A percentile compares a stretch with the other conserved stretches of the same genome.
Evolutionary conservation across 2,113 vertebrate genomes (phyloP).

Genomic region (Arizona elegans): DNA sequence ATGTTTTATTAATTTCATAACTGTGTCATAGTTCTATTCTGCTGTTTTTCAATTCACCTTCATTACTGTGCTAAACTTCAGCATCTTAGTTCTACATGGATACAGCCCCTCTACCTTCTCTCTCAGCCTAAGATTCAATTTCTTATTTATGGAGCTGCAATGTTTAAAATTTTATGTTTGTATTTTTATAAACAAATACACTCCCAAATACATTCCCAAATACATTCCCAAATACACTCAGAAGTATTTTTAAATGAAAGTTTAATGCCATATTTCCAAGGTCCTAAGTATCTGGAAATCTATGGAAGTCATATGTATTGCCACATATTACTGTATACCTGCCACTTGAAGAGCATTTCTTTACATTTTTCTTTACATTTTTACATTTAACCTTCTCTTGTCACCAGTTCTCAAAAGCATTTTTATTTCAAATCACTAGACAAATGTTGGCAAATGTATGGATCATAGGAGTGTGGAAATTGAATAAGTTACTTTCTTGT

Average conservation of each 20-base stretch:
- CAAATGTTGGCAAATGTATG: neutral
- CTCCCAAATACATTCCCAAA: neutral
- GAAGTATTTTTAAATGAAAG: neutral
- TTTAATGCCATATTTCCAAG: neutral
- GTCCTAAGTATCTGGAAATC: neutral
- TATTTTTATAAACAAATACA: neutral
- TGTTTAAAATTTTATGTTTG: neutral
- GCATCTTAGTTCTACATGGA: neutral
- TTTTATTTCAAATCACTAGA: neutral
- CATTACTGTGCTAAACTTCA: neutral
- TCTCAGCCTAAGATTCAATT: neutral
- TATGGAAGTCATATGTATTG: neutral
- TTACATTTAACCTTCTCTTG: neutral
- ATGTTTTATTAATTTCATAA: neutral
- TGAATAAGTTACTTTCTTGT: neutral
- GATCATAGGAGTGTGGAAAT: neutral
- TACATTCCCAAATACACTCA: neutral
- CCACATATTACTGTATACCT: neutral
- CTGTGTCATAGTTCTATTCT: neutral
- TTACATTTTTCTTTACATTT: neutral
- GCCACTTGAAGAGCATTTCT: neutral
- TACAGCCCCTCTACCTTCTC: neutral
- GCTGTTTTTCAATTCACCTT: neutral
- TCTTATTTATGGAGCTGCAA: neutral
- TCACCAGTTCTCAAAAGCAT: neutral